Conservation (phyloP, 2,113 vertebrate species). For the Nestor notabilis region DNA sequence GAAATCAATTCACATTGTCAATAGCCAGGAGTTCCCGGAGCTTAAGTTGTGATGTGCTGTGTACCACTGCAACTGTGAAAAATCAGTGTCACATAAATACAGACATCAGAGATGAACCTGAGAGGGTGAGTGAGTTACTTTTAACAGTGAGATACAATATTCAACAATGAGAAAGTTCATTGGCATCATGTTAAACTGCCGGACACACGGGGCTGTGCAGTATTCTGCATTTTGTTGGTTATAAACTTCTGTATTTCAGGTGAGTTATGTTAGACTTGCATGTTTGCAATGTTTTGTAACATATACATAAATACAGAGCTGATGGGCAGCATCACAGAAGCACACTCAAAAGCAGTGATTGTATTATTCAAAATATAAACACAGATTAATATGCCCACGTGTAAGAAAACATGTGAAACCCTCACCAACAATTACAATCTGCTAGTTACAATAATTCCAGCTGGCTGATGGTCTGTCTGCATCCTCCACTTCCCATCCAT, state of each 20-base stretch:
- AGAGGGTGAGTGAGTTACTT: background rate
- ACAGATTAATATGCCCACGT: background rate
- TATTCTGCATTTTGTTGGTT: background rate
- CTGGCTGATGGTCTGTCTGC: background rate
- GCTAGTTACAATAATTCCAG: background rate
- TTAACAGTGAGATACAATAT: background rate
- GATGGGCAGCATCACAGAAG: background rate
- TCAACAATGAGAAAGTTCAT: background rate
- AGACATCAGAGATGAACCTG: background rate
- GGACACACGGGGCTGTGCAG: rapidly evolving
- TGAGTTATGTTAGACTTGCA: background rate
- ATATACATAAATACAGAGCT: rapidly evolving
- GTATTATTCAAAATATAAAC: background rate
- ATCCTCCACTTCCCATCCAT: background rate
- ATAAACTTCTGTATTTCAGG: background rate
- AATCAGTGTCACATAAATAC: background rate
- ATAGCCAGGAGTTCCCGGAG: background rate
- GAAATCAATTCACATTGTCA: background rate
- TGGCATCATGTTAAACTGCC: background rate
- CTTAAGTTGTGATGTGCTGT: background rate
- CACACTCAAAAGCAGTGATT: background rate
- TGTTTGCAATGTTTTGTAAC: background rate
- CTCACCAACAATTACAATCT: background rate
- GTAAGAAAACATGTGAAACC: background rate
- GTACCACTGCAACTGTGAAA: background rate